Percentiles rank a stretch among this genome's conserved stretches.
Conservation (phyloP, 1,140 invertebrate genomes). For the Zaprionus taronus region DNA sequence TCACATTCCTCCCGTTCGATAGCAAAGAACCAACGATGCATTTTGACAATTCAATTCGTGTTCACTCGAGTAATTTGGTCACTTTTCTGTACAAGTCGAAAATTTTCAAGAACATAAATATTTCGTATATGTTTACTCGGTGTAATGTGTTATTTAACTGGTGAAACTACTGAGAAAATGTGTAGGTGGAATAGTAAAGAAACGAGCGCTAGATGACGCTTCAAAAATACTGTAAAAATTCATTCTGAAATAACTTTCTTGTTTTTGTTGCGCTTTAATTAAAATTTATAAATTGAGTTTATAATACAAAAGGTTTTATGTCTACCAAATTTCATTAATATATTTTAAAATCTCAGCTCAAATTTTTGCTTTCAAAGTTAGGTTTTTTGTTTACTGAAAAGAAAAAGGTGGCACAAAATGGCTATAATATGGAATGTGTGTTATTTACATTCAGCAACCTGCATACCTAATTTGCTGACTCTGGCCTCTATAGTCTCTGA, state of each 20-base stretch:
- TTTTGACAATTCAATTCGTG: slow-evolving; percentile 13
- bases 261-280: neutral
- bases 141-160: neutral
- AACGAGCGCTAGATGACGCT: slow-evolving; percentile 1
- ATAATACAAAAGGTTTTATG: neutral
- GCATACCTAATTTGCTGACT: neutral
- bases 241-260: neutral
- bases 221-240: neutral
- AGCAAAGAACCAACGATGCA: slow-evolving; percentile 80
- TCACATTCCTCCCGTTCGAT: slow-evolving; percentile 60
- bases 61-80: neutral
- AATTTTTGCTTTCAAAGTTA: neutral
- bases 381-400: neutral
- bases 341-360: neutral
- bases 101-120: neutral
- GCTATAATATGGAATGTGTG: neutral
- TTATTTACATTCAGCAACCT: neutral
- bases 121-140: neutral
- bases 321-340: neutral
- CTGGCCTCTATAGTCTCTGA: slow-evolving; percentile 6
- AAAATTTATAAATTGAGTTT: neutral
- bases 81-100: neutral
- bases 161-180: neutral
- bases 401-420: neutral
- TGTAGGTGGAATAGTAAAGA: neutral